Evolutionary conservation across 2,113 vertebrate genomes (phyloP).

Genomic region (Arvicanthis niloticus): DNA sequence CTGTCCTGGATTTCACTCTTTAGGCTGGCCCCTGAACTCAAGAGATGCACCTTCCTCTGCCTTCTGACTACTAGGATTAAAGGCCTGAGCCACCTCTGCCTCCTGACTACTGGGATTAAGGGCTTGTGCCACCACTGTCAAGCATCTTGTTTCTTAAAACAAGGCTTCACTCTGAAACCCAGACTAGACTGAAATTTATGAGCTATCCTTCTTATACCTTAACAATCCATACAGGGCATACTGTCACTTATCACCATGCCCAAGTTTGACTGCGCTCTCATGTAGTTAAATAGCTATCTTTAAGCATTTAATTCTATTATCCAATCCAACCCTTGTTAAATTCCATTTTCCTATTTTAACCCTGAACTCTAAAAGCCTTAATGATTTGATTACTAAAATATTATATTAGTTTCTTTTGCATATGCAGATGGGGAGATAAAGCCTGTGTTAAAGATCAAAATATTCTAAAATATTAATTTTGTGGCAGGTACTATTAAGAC

Average conservation of each 20-base stretch:
- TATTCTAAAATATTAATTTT: background rate
- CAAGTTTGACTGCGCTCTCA: background rate
- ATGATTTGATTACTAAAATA: background rate
- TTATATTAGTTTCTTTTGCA: background rate
- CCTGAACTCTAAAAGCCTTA: background rate
- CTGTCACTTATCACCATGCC: background rate
- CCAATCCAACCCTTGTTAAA: background rate
- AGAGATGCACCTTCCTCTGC: background rate
- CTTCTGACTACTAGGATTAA: background rate
- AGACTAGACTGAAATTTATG: background rate
- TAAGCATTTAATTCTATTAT: background rate
- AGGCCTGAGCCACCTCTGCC: background rate
- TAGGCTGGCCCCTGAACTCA: background rate
- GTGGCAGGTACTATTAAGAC: background rate
- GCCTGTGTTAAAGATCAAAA: background rate
- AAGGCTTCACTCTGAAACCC: background rate
- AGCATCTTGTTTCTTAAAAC: background rate
- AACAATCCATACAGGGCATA: background rate
- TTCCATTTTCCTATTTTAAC: background rate
- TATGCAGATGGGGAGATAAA: background rate
- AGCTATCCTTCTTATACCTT: too few relatives aligned
- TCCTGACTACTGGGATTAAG: background rate
- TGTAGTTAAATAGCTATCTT: background rate
- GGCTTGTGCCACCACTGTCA: background rate
- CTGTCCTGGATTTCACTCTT: background rate